Conservation (phyloP, 1,140 invertebrate species). For the Dolichoris vasculosae region DNA sequence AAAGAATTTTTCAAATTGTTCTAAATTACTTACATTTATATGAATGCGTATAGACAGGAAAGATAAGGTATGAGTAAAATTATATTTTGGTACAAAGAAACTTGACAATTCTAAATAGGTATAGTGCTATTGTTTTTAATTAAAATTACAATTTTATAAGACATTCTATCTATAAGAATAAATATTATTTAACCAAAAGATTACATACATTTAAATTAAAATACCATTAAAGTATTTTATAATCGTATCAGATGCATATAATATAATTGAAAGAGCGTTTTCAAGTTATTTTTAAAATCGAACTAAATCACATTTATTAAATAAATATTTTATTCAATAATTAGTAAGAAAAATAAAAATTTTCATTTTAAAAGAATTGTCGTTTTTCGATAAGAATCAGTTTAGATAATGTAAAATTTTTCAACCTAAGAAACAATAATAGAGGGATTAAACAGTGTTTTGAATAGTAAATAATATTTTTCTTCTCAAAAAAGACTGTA, state of each 20-base stretch:
- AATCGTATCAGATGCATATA: too few species aligned
- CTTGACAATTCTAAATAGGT: neutral
- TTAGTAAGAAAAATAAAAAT: neutral
- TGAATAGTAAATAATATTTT: neutral
- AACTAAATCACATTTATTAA: neutral
- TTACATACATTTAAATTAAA: too few species aligned
- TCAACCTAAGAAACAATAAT: neutral
- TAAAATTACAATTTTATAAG: too few species aligned
- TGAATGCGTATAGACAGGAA: neutral
- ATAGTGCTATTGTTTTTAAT: too few species aligned
- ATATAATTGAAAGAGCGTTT: neutral
- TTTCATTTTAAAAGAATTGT: neutral
- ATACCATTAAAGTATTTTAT: too few species aligned
- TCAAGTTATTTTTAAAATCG: neutral
- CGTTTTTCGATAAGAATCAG: neutral
- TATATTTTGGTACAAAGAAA: neutral
- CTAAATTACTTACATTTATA: neutral
- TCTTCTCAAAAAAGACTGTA: too few species aligned
- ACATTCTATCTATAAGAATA: too few species aligned
- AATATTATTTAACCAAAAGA: too few species aligned
- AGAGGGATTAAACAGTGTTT: conserved; percentile 7
- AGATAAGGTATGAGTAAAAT: neutral
- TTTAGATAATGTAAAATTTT: neutral
- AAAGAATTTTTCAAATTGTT: conserved; percentile 6
- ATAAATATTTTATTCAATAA: neutral